These are phyloP conservation scores for Petrocephalus zakoni DNA, from an alignment of 2,113 vertebrate species.

Conservation along the genomic window DNA sequence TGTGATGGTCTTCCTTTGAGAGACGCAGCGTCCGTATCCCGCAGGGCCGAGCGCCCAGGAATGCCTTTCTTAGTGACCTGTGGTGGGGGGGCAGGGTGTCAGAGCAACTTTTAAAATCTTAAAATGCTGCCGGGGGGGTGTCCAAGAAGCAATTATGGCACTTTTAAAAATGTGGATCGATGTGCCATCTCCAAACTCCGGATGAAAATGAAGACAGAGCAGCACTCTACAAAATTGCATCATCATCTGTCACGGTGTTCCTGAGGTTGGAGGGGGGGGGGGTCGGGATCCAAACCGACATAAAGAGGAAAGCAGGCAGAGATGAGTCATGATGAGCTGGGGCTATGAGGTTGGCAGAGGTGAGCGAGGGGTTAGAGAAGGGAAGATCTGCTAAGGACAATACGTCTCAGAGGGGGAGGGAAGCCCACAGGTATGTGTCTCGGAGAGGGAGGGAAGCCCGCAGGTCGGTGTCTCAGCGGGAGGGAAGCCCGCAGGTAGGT, in stretches of 20 bases:
- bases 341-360: neutral
- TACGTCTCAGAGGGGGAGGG: neutral
- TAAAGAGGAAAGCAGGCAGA: constrained; percentile 18
- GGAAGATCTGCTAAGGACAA: neutral
- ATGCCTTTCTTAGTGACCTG: neutral
- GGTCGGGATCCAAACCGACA: neutral
- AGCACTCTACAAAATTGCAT: neutral
- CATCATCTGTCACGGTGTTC: neutral
- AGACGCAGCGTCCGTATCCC: neutral
- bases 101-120: neutral
- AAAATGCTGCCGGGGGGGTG: neutral
- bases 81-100: neutral
- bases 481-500: too few relatives aligned
- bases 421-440: too few relatives aligned
- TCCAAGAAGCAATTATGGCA: neutral
- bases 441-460: too few relatives aligned
- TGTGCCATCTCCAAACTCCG: neutral
- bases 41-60: too few relatives aligned
- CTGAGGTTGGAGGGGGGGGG: neutral
- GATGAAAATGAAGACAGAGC: neutral
- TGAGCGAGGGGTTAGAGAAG: neutral
- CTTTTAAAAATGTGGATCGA: neutral
- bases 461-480: too few relatives aligned
- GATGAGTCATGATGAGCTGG: neutral
- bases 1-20: neutral